Conservation (phyloP, 2,113 vertebrate genomes). For the Zosterops japonicus region DNA sequence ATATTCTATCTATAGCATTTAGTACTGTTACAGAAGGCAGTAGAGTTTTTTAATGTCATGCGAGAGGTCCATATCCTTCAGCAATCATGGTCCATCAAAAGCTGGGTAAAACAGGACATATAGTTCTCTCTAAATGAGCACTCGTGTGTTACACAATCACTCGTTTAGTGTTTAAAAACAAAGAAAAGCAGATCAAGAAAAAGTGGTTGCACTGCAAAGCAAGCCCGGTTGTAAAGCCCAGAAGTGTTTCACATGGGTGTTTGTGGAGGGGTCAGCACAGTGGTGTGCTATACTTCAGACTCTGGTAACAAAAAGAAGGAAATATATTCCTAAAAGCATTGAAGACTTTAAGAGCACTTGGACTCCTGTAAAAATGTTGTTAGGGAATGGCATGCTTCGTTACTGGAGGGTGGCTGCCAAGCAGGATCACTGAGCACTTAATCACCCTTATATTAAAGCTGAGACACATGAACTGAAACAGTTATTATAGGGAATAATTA, state of each 20-base stretch:
- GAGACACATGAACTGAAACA: conserved; percentile 46
- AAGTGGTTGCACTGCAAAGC: neutral
- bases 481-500: conserved; percentile 49
- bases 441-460: conserved; percentile 38
- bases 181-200: neutral
- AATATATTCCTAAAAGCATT: neutral
- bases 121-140: neutral
- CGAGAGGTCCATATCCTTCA: neutral
- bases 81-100: neutral
- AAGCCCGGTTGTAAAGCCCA: neutral
- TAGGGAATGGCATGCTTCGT: neutral
- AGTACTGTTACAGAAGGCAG: neutral
- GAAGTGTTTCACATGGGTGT: neutral
- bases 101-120: neutral
- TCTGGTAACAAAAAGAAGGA: neutral
- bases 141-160: neutral
- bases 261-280: neutral
- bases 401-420: conserved; percentile 13
- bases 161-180: neutral
- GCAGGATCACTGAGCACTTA: conserved; percentile 35
- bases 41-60: neutral
- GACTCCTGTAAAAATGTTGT: neutral
- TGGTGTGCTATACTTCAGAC: neutral
- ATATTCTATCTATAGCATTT: neutral
- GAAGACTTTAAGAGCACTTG: neutral